phyloP scores from a whole-genome alignment of 2,888 invertebrate species.

The Exephanes ischioxanthus region DNA sequence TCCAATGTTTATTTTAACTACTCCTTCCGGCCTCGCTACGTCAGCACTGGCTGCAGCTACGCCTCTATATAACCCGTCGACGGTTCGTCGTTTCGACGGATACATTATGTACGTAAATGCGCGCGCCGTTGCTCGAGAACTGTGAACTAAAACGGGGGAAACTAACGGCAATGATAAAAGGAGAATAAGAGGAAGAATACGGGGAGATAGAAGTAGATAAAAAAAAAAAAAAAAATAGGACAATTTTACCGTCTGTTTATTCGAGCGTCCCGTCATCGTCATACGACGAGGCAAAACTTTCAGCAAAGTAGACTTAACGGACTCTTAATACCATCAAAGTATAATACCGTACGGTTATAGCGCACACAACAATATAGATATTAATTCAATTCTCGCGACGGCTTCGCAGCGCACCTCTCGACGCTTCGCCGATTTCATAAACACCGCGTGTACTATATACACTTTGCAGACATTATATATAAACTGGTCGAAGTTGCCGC shows the following conservation, averaged over 20 bases:
- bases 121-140: conserved; percentile 15
- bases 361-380: conserved; percentile 42
- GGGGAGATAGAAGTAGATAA: neutral
- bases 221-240: conserved; percentile 24
- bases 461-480: neutral
- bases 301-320: conserved; percentile 56
- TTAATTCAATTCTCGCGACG: conserved; percentile 54
- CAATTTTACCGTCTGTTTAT: conserved; percentile 55
- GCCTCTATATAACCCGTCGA: conserved; percentile 3
- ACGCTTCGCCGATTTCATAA: conserved; percentile 18
- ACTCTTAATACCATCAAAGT: conserved; percentile 57
- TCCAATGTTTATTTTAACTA: conserved; percentile 64
- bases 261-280: conserved; percentile 46
- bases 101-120: conserved; percentile 62
- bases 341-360: conserved; percentile 19
- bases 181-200: conserved; percentile 8
- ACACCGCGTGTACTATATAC: neutral
- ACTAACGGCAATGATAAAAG: conserved; percentile 30
- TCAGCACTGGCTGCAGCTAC: conserved; percentile 36
- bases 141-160: conserved; percentile 18
- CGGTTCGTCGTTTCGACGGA: conserved; percentile 55
- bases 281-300: conserved; percentile 10
- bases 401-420: conserved; percentile 18
- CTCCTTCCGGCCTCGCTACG: conserved; percentile 46
- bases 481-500: conserved; percentile 12